A percentile compares a stretch with the other conserved stretches of the same genome.
Conservation (phyloP, 2,113 vertebrate species). For the Triplophysa siluroides region DNA sequence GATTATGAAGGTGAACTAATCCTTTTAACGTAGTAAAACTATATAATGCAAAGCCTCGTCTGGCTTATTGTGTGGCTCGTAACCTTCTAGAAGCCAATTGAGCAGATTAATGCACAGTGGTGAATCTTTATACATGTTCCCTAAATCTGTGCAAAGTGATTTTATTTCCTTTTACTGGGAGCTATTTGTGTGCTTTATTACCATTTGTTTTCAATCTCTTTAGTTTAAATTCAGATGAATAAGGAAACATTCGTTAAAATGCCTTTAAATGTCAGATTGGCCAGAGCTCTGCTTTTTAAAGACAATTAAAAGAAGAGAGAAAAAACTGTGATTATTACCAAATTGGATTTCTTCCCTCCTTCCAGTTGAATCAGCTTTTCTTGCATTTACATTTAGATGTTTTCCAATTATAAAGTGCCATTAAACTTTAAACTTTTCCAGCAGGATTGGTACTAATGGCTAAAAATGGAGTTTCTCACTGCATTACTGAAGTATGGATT, state of each 20-base stretch:
- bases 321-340: conserved; percentile 2
- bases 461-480: not conserved
- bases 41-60: not conserved
- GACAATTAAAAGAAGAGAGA: conserved; percentile 25
- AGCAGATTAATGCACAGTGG: not conserved
- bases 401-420: conserved; percentile 10
- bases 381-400: not conserved
- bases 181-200: conserved; percentile 31
- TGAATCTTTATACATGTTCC: not conserved
- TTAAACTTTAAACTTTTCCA: conserved; percentile 24
- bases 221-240: conserved; percentile 52
- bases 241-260: conserved; percentile 50
- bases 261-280: conserved; percentile 55
- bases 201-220: conserved; percentile 33
- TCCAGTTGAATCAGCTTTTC: not conserved
- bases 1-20: no score
- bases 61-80: not conserved
- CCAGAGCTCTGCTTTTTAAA: conserved; percentile 35
- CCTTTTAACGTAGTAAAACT: not conserved
- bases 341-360: conserved; percentile 13
- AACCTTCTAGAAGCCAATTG: not conserved
- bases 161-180: conserved; percentile 56
- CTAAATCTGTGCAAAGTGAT: conserved; percentile 53
- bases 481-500: not conserved
- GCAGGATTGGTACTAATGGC: conserved; percentile 5